phyloP scores from a whole-genome alignment of 2,113 vertebrate genomes.

The Chauna torquata region DNA sequence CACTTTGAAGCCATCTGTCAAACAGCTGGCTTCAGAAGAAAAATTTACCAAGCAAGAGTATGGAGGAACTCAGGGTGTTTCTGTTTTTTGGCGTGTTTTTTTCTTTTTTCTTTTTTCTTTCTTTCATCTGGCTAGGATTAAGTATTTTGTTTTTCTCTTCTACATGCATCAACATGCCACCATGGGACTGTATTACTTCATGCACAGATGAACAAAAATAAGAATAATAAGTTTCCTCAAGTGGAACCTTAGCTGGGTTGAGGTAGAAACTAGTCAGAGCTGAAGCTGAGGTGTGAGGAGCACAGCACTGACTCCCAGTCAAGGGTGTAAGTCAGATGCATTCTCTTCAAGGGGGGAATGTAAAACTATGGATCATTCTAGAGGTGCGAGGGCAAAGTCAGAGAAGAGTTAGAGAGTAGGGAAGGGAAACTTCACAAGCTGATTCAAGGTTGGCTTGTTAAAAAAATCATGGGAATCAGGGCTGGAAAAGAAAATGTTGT shows the following conservation, averaged over 20 bases:
- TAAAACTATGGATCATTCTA: neutral
- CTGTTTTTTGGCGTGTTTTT: neutral
- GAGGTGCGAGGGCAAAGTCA: neutral
- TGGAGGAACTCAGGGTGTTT: neutral
- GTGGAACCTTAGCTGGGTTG: slow-evolving; percentile 1
- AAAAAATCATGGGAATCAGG: slow-evolving; percentile 28
- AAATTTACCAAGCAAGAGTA: slow-evolving; percentile 11
- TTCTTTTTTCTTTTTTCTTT: neutral
- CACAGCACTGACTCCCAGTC: neutral
- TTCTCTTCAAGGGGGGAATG: neutral
- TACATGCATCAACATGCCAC: slow-evolving; percentile 39
- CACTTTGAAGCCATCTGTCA: slow-evolving; percentile 49
- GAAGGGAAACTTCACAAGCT: neutral
- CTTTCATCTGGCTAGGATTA: slow-evolving; percentile 60
- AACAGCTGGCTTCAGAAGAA: slow-evolving; percentile 43
- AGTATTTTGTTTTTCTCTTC: slow-evolving; percentile 47
- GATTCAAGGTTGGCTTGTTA: slow-evolving; percentile 15
- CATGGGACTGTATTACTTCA: slow-evolving; percentile 32
- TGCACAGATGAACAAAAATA: neutral
- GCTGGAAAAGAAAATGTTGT: slow-evolving; percentile 35
- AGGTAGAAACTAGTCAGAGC: neutral
- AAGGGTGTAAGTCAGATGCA: neutral
- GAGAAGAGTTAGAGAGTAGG: neutral
- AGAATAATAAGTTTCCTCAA: neutral
- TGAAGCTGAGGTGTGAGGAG: neutral